phyloP scores from a whole-genome alignment of 2,113 vertebrate species.

The Ctenodactylus gundi region DNA sequence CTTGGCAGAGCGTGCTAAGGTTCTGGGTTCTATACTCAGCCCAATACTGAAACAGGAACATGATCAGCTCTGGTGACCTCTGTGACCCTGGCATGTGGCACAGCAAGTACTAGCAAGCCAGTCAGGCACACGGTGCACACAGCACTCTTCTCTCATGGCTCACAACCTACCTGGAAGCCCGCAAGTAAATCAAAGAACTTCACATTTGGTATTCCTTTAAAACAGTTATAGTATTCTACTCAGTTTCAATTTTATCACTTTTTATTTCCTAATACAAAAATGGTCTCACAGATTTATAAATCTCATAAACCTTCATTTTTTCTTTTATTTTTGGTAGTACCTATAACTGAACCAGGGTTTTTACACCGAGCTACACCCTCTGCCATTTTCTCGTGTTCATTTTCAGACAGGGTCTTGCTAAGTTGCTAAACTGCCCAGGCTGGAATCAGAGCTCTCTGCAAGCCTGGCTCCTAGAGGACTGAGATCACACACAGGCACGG shows the following conservation, averaged over 20 bases:
- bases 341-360: no score
- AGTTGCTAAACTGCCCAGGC: background rate
- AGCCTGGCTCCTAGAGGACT: background rate
- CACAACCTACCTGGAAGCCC: background rate
- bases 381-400: no score
- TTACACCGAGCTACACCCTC: no score
- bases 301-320: no score
- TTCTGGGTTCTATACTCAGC: background rate
- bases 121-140: no score
- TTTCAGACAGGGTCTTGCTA: no score
- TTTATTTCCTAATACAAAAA: no score
- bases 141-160: background rate
- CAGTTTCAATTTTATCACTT: background rate
- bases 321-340: no score
- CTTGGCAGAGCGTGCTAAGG: no score
- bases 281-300: no score
- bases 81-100: background rate
- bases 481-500: background rate
- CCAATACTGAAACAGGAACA: no score
- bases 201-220: slow-evolving; percentile 6
- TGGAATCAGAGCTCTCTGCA: background rate
- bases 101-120: background rate
- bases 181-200: background rate
- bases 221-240: background rate
- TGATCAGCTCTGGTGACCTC: no score